Conservation (phyloP, 2,113 vertebrate genomes). For the Thamnophis sirtalis region DNA sequence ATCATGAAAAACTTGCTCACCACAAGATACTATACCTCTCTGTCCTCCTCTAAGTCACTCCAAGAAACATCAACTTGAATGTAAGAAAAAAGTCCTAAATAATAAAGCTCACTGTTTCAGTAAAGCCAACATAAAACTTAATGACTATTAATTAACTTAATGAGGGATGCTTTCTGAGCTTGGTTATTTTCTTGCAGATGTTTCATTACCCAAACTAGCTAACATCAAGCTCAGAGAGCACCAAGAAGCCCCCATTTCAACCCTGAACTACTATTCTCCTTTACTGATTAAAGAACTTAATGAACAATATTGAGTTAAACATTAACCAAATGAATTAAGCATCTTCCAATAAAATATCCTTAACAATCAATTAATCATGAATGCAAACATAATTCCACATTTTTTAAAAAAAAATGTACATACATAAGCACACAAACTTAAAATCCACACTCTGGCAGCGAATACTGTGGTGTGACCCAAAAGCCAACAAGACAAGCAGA, state of each 20-base stretch:
- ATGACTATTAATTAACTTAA: not conserved
- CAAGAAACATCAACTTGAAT: not conserved
- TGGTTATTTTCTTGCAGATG: not conserved
- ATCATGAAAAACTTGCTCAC: not conserved
- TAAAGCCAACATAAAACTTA: not conserved
- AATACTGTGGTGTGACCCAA: not conserved
- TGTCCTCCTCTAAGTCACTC: not conserved
- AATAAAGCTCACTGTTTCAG: not conserved
- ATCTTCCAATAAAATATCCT: not conserved
- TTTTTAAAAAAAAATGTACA: not conserved
- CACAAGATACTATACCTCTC: not conserved
- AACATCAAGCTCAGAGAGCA: not conserved
- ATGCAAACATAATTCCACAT: not conserved
- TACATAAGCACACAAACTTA: not conserved
- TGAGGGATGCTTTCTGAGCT: not conserved
- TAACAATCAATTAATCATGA: not conserved
- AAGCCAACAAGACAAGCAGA: constrained; percentile 35
- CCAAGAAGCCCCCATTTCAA: not conserved
- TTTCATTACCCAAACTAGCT: not conserved
- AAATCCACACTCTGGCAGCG: not conserved
- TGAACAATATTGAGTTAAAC: not conserved
- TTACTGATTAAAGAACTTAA: not conserved
- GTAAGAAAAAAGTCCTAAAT: not conserved
- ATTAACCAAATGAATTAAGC: not conserved
- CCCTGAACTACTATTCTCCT: not conserved